These are phyloP conservation scores for Hippopotamus amphibius DNA, from an alignment of 2,113 vertebrate genomes.

Conservation along the genomic window DNA sequence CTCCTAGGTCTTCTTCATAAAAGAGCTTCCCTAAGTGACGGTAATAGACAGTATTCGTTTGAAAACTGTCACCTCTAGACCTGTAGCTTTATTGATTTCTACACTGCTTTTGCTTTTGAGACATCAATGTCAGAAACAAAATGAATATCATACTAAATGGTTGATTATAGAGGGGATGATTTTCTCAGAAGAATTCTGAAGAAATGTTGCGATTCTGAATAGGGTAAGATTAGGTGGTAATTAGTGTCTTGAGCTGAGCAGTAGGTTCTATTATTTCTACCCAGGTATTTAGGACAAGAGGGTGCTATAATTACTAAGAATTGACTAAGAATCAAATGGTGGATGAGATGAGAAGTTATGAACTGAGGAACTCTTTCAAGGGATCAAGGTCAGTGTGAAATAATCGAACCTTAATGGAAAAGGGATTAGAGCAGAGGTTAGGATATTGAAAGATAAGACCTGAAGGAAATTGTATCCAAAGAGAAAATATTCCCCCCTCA, in stretches of 20 bases:
- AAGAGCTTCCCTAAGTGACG: constrained; percentile 46
- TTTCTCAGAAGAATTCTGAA: constrained; percentile 62
- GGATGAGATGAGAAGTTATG: not conserved
- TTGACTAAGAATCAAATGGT: not conserved
- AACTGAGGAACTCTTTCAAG: not conserved
- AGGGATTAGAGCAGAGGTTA: not conserved
- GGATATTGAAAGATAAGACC: not conserved
- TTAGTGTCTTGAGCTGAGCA: not conserved
- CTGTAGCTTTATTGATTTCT: constrained; percentile 68
- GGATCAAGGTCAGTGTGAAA: not conserved
- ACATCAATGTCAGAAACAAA: constrained; percentile 63
- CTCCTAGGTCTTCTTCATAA: constrained; percentile 22
- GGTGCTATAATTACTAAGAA: constrained; percentile 40
- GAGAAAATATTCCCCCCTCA: not conserved
- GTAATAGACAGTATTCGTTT: not conserved
- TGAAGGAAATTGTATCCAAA: not conserved
- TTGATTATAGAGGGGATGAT: constrained; percentile 48
- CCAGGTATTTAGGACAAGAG: constrained; percentile 9
- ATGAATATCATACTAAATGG: constrained; percentile 60
- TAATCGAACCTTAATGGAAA: not conserved
- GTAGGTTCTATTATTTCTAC: constrained; percentile 3
- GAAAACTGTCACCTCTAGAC: constrained; percentile 58
- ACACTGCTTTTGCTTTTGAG: constrained; percentile 57
- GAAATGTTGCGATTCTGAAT: not conserved
- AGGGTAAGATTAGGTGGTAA: constrained; percentile 23